Percentiles rank a stretch among this genome's conserved stretches.
Conservation (phyloP, 2,888 invertebrate species). For the Panopea generosa region DNA sequence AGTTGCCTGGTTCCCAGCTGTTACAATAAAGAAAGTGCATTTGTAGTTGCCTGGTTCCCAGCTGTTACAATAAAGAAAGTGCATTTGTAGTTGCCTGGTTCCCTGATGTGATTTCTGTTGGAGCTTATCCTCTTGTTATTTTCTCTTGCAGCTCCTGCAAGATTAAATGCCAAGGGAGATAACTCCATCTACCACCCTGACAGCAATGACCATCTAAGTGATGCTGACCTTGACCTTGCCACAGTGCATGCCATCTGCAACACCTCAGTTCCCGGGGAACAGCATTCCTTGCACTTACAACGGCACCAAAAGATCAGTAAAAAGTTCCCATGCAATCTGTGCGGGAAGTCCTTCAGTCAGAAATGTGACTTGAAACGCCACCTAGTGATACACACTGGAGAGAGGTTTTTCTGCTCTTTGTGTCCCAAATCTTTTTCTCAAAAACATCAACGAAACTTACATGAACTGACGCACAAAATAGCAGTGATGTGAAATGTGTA, state of each 20-base stretch:
- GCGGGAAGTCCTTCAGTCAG: slow-evolving; percentile 1
- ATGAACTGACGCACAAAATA: background rate
- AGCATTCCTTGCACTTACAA: no score
- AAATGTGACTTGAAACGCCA: slow-evolving; percentile 4
- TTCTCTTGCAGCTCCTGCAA: slow-evolving; percentile 11
- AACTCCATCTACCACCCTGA: background rate
- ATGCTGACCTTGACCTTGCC: no score
- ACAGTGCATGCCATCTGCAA: no score
- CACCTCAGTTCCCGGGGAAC: no score
- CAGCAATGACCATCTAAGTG: background rate
- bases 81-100: no score
- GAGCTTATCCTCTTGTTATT: slow-evolving; percentile 7
- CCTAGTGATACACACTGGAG: background rate
- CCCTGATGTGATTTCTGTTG: no score
- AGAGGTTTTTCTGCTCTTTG: background rate
- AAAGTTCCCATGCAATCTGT: slow-evolving; percentile 1
- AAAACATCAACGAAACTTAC: slow-evolving; percentile 10
- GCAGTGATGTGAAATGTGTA: no score
- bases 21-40: no score
- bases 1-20: no score
- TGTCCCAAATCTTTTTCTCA: slow-evolving; percentile 7
- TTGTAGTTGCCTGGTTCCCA: no score
- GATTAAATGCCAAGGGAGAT: slow-evolving; percentile 1
- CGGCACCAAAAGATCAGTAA: background rate
- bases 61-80: no score